Conservation (phyloP, 2,797 vertebrate species). For the Lemur catta region DNA sequence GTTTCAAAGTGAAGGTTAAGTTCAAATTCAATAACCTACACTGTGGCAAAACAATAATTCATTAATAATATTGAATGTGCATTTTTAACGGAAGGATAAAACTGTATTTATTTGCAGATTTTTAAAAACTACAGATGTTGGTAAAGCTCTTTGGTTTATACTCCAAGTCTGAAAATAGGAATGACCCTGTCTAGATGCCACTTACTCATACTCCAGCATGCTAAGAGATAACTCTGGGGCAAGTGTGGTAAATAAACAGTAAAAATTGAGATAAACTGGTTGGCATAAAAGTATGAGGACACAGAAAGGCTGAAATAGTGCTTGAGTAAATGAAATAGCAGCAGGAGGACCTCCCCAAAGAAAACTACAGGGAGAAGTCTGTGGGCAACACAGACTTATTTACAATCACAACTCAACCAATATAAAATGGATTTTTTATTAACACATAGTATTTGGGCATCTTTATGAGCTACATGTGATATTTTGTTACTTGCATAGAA, state of each 20-base stretch:
- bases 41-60: not conserved
- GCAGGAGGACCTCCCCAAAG: not conserved
- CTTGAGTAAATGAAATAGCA: not conserved
- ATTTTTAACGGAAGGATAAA: not conserved
- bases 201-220: not conserved
- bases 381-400: not conserved
- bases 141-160: not conserved
- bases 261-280: not conserved
- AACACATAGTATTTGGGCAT: not conserved
- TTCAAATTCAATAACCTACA: not conserved
- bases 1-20: conserved; percentile 52
- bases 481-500: not conserved
- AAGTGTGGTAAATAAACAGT: not conserved
- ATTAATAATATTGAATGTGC: not conserved
- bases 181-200: not conserved
- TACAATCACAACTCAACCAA: not conserved
- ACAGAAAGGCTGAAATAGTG: not conserved
- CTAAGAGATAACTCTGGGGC: not conserved
- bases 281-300: not conserved
- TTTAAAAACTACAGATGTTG: not conserved
- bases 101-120: not conserved
- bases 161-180: not conserved
- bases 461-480: not conserved
- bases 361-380: not conserved
- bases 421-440: not conserved